Evolutionary conservation across 2,113 vertebrate species (phyloP), one percentile per base, ranked within the genome.

Genomic region (Polypterus senegalus): DNA sequence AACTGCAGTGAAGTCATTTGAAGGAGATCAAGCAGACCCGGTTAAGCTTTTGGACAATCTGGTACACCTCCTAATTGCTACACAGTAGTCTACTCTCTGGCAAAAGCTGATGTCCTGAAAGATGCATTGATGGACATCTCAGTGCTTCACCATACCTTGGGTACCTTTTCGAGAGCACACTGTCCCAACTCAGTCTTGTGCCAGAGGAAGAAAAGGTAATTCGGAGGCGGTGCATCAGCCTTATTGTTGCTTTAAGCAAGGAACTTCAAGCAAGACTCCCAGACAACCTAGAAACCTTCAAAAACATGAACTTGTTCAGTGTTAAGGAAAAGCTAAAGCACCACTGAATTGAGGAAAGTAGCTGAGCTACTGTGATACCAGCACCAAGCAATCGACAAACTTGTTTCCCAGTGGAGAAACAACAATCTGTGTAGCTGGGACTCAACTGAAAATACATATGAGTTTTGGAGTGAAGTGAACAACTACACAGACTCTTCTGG

Each of bases 281-380:
- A 47, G 52, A 47, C 52, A 62, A 47, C 46, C 45, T 62, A 4
- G 45, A 62, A 61, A 43, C 51, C 49, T 53, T 61, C 49, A 3
- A 51, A 62, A 53, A 62, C 51, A 62, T 62, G 61, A 7, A 5
- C 9, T n/a, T 55, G 49, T 62, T 62, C 61, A 62, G 61, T 54
- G 53, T 54, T 56, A 54, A 62, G 43, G 46, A 62, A 62, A 62
- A 45, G 8, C 61, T 56, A n/a, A 62, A 62, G 61, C 27, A 54
- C 61, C 45, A 62, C 8, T 62, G 52, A 62, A 54, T 55, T 56
- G n/a, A 27, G 55, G 6, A n/a, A 62, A 45, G 52, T 62, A 62
- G 52, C 61, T 54, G 51, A 55, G 51, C 52, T 62, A 45, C 52
- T 62, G 49, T 49, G 49, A 44, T 62, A 47, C 52, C 61, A 62